Evolutionary conservation across 2,113 vertebrate genomes (phyloP).

Genomic region (Sinocyclocheilus anshuiensis): DNA sequence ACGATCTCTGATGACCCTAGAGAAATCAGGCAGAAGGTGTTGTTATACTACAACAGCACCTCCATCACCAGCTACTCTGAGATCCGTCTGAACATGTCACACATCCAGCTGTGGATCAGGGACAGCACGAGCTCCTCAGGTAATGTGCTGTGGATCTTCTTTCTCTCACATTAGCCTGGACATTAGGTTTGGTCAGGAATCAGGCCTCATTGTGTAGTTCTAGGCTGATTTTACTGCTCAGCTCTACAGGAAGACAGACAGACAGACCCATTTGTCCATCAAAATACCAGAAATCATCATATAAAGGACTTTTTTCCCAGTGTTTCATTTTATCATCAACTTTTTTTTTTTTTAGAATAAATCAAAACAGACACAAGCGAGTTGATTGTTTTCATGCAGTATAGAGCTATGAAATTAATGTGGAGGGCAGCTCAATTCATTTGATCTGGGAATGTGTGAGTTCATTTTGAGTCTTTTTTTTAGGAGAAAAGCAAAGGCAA

Average conservation of each 20-base stretch:
- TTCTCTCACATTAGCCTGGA: neutral
- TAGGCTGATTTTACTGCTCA: no score
- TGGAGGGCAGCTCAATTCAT: neutral
- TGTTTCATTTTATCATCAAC: no score
- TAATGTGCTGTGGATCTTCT: slow-evolving; percentile 27
- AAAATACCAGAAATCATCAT: no score
- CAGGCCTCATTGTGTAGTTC: no score
- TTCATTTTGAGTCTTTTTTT: neutral
- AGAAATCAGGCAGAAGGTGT: slow-evolving; percentile 61
- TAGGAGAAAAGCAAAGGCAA: neutral
- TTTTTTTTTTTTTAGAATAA: neutral
- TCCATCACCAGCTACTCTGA: slow-evolving; percentile 75
- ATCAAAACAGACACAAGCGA: neutral
- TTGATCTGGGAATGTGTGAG: neutral
- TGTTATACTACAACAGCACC: slow-evolving; percentile 43
- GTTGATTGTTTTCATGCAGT: neutral
- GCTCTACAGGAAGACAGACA: no score
- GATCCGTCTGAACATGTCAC: slow-evolving; percentile 43
- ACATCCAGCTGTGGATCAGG: slow-evolving; percentile 60
- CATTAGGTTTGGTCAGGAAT: neutral
- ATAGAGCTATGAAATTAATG: neutral
- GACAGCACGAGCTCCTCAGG: slow-evolving; percentile 43
- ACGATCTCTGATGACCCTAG: slow-evolving; percentile 54
- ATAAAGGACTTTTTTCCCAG: neutral
- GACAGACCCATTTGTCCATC: no score